Evolutionary conservation across 2,888 invertebrate species (phyloP), one percentile per base, ranked within the genome.

Genomic region (Allacma fusca): DNA sequence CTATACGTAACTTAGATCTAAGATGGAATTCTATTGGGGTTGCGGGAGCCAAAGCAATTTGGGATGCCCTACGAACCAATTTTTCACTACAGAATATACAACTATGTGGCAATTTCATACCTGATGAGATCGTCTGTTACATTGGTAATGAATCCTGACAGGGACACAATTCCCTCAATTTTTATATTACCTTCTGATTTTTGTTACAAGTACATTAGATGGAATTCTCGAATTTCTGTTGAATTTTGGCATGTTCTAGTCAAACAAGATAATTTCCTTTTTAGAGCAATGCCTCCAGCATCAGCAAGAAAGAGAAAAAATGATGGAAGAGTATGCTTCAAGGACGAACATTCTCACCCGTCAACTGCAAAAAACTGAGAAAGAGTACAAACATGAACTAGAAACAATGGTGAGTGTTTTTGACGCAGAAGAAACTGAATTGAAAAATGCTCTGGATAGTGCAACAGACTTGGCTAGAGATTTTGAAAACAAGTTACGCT

Each of bases 21-120:
- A 83, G 86, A 1, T 87, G 87, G 87, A 87, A 88, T 78, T 85
- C 86, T 0, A 83, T 88, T 69, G 87, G 87, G 21, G 83, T 85
- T 23, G 83, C 85, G 21, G 88, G 87, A 28, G 87, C 87, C 5
- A 85, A 86, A 78, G 81, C 84, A 1, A 79, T 88, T 67, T 82
- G 86, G 78, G 82, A 86, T 75, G 85, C 85, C 12, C 80, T 87
- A 28, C 81, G 84, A 19, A 83, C 84, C 2, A 87, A 87, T 79
- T 81, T 83, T 0, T 85, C 78, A 12, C 79, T 87, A 1, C 79
- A 80, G 0, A 84, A 84, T 29, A 78, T 87, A 13, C 85, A 86
- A 74, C 78, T 87, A 0, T 85, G 85, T 62, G 87, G 87, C 9
- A 87, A 87, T 81, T 87, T 86, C 78, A 85, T 87, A 65, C 86